Percentiles rank a stretch among this genome's conserved stretches.
phyloP scores from a whole-genome alignment of 2,113 vertebrate genomes.

The Dipodomys spectabilis region DNA sequence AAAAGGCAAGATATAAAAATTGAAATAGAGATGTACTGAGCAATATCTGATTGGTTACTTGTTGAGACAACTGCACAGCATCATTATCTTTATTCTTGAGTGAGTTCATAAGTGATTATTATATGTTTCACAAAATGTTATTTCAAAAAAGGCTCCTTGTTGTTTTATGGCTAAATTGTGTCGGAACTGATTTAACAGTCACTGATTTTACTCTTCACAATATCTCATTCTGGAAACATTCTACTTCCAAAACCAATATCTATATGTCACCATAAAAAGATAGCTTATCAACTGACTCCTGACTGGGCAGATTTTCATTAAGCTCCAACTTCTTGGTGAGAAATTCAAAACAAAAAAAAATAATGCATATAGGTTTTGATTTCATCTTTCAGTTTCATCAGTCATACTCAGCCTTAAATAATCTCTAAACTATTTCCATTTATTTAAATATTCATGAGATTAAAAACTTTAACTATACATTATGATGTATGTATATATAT shows the following conservation, averaged over 20 bases:
- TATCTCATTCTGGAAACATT: background rate
- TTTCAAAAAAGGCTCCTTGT: background rate
- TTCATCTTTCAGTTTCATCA: constrained; percentile 8
- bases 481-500: background rate
- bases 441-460: background rate
- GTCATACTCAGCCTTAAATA: background rate
- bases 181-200: background rate
- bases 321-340: background rate
- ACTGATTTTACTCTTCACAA: background rate
- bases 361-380: background rate
- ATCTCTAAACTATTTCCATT: background rate
- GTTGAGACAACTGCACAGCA: background rate
- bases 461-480: background rate
- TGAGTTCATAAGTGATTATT: background rate
- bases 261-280: background rate
- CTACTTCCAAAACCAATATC: background rate
- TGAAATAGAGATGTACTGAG: background rate
- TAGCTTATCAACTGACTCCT: background rate
- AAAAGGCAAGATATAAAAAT: background rate
- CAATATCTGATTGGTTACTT: background rate
- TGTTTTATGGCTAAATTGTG: background rate
- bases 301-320: background rate
- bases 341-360: background rate
- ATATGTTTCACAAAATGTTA: background rate
- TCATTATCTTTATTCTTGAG: background rate